Conservation (phyloP, 2,797 vertebrate genomes). For the Falco concolor region DNA sequence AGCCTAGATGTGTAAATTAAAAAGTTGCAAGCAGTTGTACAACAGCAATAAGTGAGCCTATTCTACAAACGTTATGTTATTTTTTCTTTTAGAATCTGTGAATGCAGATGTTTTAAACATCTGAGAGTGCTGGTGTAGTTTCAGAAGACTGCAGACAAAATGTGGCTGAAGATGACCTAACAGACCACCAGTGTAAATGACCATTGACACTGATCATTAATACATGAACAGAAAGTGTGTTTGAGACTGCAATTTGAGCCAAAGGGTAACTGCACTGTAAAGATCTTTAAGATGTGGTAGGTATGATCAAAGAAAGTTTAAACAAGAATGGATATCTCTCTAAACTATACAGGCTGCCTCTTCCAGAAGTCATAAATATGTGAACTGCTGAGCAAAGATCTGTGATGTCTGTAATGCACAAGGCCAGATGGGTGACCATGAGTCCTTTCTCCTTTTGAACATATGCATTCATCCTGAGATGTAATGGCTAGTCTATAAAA, state of each 20-base stretch:
- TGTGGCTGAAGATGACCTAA: background rate
- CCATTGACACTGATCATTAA: accelerated
- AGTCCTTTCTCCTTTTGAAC: background rate
- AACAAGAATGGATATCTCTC: background rate
- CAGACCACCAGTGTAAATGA: background rate
- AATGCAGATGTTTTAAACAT: background rate
- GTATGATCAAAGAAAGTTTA: background rate
- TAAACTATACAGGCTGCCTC: background rate
- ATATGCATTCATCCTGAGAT: background rate
- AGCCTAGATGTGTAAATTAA: background rate
- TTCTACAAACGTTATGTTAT: background rate
- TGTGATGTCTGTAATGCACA: background rate
- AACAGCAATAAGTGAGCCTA: background rate
- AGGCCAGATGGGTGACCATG: background rate
- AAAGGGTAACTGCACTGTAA: background rate
- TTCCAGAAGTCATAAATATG: background rate
- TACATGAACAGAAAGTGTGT: background rate
- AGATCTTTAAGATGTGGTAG: background rate
- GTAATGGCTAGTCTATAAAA: background rate
- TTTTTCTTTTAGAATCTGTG: background rate
- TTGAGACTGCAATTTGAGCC: background rate
- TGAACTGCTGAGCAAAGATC: background rate
- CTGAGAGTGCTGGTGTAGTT: background rate
- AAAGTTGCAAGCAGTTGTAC: background rate
- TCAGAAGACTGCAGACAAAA: background rate